Evolutionary conservation across 2,113 vertebrate genomes (phyloP), one percentile per base, ranked within the genome.

Genomic region (Seriola rivoliana): DNA sequence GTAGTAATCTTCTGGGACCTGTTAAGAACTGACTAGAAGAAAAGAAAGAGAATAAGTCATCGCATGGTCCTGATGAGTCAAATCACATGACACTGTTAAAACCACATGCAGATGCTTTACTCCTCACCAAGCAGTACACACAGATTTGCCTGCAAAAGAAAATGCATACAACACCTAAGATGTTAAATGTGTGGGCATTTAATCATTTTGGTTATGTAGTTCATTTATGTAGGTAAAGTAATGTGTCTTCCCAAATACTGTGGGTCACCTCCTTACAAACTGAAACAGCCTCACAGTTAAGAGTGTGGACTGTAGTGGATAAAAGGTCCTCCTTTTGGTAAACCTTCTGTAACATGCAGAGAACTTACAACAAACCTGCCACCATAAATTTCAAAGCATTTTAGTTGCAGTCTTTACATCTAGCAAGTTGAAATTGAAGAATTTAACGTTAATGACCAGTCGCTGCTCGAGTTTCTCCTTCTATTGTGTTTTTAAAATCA

Each of bases 161-260:
- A 25, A 48, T 38, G 40, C 52, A 66, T n/a, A 7, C 34, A 25
- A 66, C 38, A 71, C 14, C 8, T 19, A 23, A 23, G 52, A 65
- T 21, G 9, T 10, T 5, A 50, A 14, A 14, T 7, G 36, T 55
- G 38, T 40, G 62, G 42, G 32, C 14, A 6, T 73, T 58, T 21
- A 19, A 57, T 80, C 13, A 9, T 64, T 79, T 55, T 46, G 46
- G 29, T 72, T n/a, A 10, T n/a, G 29, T 14, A 63, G 17, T 63
- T 60, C 13, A 17, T 34, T 36, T 19, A 60, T 36, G 34, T 38
- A 36, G 19, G 16, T 36, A 38, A 63, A 58, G 12, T 29, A 40
- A 29, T 29, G 4, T 8, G 58, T 54, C 8, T 32, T 17, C 54
- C 12, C 63, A 36, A 1, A n/a, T 54, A n/a, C 25, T 13, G 63